Percentiles rank a stretch among this genome's conserved stretches.
Conservation (phyloP, 2,113 vertebrate species). For the Bufo bufo region DNA sequence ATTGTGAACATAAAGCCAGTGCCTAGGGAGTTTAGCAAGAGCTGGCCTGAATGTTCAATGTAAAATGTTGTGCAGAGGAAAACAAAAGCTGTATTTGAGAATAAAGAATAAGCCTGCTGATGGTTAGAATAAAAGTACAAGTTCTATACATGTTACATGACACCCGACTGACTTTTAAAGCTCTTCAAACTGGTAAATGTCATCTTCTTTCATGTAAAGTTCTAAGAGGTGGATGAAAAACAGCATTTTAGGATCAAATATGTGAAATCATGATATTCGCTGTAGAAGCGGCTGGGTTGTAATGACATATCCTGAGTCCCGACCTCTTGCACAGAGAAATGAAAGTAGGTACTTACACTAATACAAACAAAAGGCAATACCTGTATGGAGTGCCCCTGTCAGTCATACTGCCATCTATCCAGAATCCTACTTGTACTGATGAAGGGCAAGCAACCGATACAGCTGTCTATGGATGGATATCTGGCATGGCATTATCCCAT, state of each 20-base stretch:
- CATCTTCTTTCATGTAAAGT: not conserved
- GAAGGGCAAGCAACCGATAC: too few relatives aligned
- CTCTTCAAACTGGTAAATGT: not conserved
- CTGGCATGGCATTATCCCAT: too few relatives aligned
- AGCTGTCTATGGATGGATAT: too few relatives aligned
- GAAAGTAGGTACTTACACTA: too few relatives aligned
- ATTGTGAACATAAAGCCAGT: slow-evolving; percentile 23
- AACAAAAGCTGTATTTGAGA: slow-evolving; percentile 13
- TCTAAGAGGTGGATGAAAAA: not conserved
- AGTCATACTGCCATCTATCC: too few relatives aligned
- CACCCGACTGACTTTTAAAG: not conserved
- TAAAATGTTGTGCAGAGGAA: slow-evolving; percentile 5
- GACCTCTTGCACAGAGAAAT: too few relatives aligned
- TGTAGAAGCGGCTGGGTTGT: too few relatives aligned
- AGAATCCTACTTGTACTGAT: too few relatives aligned
- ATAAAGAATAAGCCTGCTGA: slow-evolving; percentile 1
- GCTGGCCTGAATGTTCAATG: slow-evolving; percentile 37
- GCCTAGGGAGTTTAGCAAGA: slow-evolving; percentile 33
- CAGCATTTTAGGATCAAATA: not conserved
- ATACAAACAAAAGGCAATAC: too few relatives aligned
- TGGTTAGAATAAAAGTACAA: not conserved
- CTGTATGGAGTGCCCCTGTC: too few relatives aligned
- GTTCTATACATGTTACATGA: not conserved
- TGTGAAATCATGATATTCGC: not conserved
- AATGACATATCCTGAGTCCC: too few relatives aligned